phyloP scores from a whole-genome alignment of 2,888 invertebrate genomes.

The Chouioia cunea region DNA sequence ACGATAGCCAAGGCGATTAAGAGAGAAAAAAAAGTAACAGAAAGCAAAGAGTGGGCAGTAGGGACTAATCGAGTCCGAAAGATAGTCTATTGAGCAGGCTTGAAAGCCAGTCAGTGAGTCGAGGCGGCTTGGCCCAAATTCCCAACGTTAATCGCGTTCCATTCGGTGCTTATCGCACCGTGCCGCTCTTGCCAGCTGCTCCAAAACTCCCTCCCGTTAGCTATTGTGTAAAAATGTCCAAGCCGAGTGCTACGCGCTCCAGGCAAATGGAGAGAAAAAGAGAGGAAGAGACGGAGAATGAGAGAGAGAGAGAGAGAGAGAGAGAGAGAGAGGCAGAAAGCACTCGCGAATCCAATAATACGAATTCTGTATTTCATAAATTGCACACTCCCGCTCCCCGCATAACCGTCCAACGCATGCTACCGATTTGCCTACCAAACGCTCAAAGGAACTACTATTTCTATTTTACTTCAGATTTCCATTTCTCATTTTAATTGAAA shows the following conservation, averaged over 20 bases:
- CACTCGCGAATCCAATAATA: constrained; percentile 16
- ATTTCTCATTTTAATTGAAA: constrained; percentile 11
- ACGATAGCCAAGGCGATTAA: no score
- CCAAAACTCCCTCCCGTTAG: constrained; percentile 17
- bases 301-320: constrained; percentile 1
- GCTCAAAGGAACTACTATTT: constrained; percentile 8
- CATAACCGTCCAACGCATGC: not conserved
- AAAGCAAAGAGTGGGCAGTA: not conserved
- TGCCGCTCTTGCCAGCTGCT: constrained; percentile 31
- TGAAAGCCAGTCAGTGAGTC: constrained; percentile 10
- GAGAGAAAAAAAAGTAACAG: constrained; percentile 3
- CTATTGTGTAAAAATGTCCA: constrained; percentile 37
- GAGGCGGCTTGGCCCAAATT: constrained; percentile 45
- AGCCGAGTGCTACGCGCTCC: not conserved
- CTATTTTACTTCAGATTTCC: constrained; percentile 4
- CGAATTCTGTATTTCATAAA: constrained; percentile 9
- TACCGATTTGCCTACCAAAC: no score
- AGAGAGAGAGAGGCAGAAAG: not conserved
- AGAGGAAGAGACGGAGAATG: constrained; percentile 6
- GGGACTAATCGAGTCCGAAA: constrained; percentile 49
- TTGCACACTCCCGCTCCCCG: not conserved
- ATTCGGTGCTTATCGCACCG: constrained; percentile 37
- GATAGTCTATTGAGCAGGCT: constrained; percentile 37
- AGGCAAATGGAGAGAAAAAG: not conserved
- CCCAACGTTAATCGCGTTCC: constrained; percentile 50